These are phyloP conservation scores for Cromileptes altivelis DNA, from an alignment of 2,113 vertebrate genomes.

Conservation along the genomic window DNA sequence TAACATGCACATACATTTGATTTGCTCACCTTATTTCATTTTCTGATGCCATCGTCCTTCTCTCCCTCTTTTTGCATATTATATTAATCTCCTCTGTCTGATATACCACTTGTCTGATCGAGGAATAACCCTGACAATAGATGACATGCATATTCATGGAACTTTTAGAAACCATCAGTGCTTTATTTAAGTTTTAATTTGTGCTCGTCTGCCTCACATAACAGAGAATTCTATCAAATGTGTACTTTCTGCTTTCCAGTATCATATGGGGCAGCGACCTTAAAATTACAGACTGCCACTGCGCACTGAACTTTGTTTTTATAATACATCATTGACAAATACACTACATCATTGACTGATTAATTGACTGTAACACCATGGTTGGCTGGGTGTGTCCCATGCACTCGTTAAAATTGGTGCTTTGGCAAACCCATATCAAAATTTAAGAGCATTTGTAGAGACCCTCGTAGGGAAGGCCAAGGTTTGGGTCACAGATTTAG, in stretches of 20 bases:
- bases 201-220: neutral
- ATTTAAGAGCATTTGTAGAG: neutral
- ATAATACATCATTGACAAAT: neutral
- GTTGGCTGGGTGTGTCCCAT: neutral
- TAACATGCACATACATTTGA: no score
- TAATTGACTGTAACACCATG: neutral
- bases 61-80: neutral
- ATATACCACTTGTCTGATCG: neutral
- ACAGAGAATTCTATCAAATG: neutral
- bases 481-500: neutral
- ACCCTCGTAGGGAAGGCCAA: neutral
- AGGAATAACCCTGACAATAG: neutral
- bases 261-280: no score
- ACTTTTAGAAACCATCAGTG: neutral
- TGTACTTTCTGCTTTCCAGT: no score
- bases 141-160: neutral
- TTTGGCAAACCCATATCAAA: neutral
- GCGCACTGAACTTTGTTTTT: no score
- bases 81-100: no score
- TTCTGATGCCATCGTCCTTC: no score
- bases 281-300: neutral
- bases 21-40: no score
- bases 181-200: neutral
- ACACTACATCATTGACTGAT: neutral
- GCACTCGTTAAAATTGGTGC: no score